A percentile compares a stretch with the other conserved stretches of the same genome.
These are phyloP conservation scores for Oreortyx pictus DNA, from an alignment of 2,797 vertebrate genomes.

Conservation along the genomic window DNA sequence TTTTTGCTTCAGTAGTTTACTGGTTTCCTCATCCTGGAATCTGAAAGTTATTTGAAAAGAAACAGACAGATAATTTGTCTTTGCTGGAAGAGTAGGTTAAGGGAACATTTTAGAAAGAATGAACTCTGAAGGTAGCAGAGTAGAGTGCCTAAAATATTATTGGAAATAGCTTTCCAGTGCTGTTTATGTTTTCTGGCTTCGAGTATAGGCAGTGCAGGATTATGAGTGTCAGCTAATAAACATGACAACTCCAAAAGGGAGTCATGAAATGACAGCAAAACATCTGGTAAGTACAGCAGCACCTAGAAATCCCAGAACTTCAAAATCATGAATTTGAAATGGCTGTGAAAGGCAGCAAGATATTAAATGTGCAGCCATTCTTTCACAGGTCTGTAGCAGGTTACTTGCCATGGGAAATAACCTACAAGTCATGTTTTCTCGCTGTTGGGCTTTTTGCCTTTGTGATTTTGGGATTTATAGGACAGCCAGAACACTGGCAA, in stretches of 20 bases:
- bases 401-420: constrained; percentile 32
- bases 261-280: constrained; percentile 24
- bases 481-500: background rate
- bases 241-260: constrained; percentile 42
- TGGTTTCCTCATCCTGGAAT: constrained; percentile 28
- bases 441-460: background rate
- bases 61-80: constrained; percentile 52
- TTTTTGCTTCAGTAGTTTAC: constrained; percentile 11
- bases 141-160: constrained; percentile 22
- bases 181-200: constrained; percentile 42
- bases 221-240: constrained; percentile 55
- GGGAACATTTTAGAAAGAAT: constrained; percentile 43
- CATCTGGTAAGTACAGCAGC: constrained; percentile 6
- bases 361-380: constrained; percentile 29
- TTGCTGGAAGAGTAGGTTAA: constrained; percentile 42
- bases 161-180: constrained; percentile 43
- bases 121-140: constrained; percentile 28
- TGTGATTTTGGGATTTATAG: background rate
- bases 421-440: background rate
- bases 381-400: constrained; percentile 8
- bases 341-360: background rate
- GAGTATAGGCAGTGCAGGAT: constrained; percentile 13
- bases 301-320: constrained; percentile 26
- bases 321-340: constrained; percentile 36
- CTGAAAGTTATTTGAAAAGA: constrained; percentile 53